Evolutionary conservation across 2,797 vertebrate species (phyloP).

Genomic region (Gobio occitaniae): DNA sequence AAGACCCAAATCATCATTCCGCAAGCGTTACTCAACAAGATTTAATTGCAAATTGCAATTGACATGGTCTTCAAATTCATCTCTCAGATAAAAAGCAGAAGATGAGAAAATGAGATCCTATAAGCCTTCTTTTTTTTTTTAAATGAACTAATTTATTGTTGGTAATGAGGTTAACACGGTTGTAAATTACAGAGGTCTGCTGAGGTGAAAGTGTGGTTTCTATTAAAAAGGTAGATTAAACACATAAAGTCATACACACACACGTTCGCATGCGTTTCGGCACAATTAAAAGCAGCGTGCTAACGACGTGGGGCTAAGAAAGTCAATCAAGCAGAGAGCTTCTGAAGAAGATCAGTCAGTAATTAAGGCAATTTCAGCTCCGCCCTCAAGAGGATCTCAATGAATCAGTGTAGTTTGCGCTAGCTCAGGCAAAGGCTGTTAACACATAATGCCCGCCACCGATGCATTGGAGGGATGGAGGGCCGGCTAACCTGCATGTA

Average conservation of each 20-base stretch:
- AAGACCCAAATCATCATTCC: not conserved
- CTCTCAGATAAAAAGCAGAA: constrained; percentile 34
- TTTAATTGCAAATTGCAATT: constrained; percentile 30
- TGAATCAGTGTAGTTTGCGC: constrained; percentile 11
- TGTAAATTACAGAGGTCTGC: constrained; percentile 44
- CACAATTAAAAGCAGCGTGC: constrained; percentile 25
- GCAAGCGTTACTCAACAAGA: not conserved
- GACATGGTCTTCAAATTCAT: constrained; percentile 31
- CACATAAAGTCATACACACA: not conserved
- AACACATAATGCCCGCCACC: not conserved
- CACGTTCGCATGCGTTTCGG: not conserved
- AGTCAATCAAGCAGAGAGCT: constrained; percentile 37
- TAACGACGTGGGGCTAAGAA: constrained; percentile 14
- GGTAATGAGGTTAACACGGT: constrained; percentile 41
- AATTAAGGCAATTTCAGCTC: constrained; percentile 44
- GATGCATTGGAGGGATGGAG: not conserved
- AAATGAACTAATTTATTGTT: constrained; percentile 31
- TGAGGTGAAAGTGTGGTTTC: constrained; percentile 32
- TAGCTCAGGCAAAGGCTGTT: not conserved
- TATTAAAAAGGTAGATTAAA: constrained; percentile 34
- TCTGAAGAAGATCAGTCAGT: constrained; percentile 38
- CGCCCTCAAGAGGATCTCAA: constrained; percentile 28
- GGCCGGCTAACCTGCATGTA: not conserved
- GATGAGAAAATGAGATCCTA: constrained; percentile 38
- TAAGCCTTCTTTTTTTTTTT: constrained; percentile 19